Percentiles rank a stretch among this genome's conserved stretches.
These are phyloP conservation scores for Pseudocheirus occidentalis DNA, from an alignment of 2,797 vertebrate genomes.

Conservation along the genomic window DNA sequence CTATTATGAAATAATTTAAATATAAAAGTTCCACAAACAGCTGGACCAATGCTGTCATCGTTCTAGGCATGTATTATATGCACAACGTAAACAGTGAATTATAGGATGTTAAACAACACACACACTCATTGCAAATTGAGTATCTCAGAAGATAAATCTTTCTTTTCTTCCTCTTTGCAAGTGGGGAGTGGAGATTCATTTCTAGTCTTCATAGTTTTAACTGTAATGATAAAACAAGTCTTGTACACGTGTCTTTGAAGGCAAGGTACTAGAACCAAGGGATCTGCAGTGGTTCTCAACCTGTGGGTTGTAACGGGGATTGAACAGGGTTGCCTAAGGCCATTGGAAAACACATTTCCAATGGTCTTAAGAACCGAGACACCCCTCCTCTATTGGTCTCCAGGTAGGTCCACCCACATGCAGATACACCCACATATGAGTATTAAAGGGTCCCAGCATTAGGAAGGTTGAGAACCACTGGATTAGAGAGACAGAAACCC, in stretches of 20 bases:
- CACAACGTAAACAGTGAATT: not conserved
- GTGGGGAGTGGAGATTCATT: not conserved
- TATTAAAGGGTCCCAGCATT: no score
- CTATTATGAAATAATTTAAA: slow-evolving; percentile 32
- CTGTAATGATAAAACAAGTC: not conserved
- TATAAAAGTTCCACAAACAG: slow-evolving; percentile 1
- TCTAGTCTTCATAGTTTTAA: not conserved
- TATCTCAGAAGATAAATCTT: not conserved
- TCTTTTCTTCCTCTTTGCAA: not conserved
- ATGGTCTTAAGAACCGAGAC: no score
- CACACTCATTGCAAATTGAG: not conserved
- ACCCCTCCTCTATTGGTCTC: no score
- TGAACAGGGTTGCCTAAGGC: no score
- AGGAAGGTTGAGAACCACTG: no score
- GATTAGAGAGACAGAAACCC: not conserved
- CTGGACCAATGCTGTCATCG: not conserved
- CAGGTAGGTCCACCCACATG: no score
- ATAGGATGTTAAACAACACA: not conserved
- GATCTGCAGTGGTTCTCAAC: no score
- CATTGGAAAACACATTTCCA: no score
- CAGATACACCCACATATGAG: no score
- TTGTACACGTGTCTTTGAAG: not conserved
- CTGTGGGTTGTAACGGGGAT: no score
- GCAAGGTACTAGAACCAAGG: not conserved
- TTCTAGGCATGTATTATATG: not conserved